Base-by-base conservation (phyloP, 2,888 invertebrate species). In the Plagiodera versicolora region DNA sequence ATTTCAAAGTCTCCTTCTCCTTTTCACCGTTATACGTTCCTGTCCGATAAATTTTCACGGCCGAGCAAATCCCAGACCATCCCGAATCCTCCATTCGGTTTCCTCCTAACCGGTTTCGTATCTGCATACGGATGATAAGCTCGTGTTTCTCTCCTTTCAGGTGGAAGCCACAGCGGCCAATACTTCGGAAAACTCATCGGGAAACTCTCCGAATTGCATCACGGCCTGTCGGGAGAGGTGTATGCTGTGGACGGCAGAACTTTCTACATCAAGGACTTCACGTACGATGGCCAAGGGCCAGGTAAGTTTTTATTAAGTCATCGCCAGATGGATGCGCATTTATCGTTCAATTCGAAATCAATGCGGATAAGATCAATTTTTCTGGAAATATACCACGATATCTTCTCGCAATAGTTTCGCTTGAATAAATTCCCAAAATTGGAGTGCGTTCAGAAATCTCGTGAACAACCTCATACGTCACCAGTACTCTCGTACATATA, bases 211-310 rank as follows among this genome's bases (percentile, higher is more conserved):
- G 86, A 89, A 80, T 83, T 92, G 69, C 90, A 94, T 80, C 94
- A 94, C 80, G 91, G 88, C 69, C 92, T 94, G 71, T 88, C 88
- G 67, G 95, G 95, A 9, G 88, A 88, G 74, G 92, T 95, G 56
- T 95, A 87, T 80, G 94, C 93, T 4, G 92, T 95, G 0, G 95
- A 95, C 81, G 89, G 92, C 53, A 84, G 92, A 73, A 95, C 95
- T 53, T 80, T 95, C 60, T 92, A 90, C 82, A 85, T 95, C 71
- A 89, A 92, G 78, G 91, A 91, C 82, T 94, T 95, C 81, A 90
- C 88, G 67, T 95, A 95, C 79, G 95, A 95, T 74, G 95, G 95
- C 60, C 91, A 92, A 79, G 95, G 93, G 51, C 94, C 95, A 78
- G 91, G 94, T 94, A 74, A 75, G 72, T 66, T 52, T 20, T 35